Conservation (phyloP, 1,140 invertebrate genomes). For the Zaprionus ornatus region DNA sequence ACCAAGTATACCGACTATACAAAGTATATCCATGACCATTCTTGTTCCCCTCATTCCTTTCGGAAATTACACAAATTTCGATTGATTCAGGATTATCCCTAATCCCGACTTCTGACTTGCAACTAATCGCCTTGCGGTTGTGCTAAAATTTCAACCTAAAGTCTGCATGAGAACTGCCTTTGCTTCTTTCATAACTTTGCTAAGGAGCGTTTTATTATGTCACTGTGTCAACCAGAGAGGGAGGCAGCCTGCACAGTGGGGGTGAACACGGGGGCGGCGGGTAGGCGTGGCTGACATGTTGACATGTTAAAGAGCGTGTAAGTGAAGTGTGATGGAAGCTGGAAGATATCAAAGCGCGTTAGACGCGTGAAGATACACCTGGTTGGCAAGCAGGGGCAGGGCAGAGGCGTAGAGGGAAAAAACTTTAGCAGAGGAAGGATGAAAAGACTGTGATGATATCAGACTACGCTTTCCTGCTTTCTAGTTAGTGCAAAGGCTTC, state of each 20-base stretch:
- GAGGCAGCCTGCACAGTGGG: neutral
- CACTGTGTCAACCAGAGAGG: conserved; percentile 61
- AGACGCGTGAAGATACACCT: conserved; percentile 32
- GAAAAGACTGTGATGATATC: neutral
- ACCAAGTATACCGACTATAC: too few relatives aligned
- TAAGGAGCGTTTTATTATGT: conserved; percentile 81
- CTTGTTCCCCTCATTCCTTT: neutral
- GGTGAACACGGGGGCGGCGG: neutral
- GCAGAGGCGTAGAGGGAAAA: conserved; percentile 20
- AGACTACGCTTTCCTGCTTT: neutral
- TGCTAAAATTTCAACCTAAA: conserved; percentile 10
- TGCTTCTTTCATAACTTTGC: conserved; percentile 14
- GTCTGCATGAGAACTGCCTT: neutral
- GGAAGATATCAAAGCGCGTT: conserved; percentile 47
- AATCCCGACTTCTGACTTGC: neutral
- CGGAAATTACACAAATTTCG: too few relatives aligned
- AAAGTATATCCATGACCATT: conserved; percentile 21
- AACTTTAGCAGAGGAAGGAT: conserved; percentile 9
- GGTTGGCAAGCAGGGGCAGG: conserved; percentile 6
- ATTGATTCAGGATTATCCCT: conserved; percentile 16
- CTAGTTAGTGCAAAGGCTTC: neutral
- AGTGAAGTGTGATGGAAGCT: conserved; percentile 80
- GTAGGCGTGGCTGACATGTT: conserved; percentile 58
- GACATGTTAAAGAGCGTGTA: conserved; percentile 80
- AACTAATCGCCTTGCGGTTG: neutral